Evolutionary conservation across 2,113 vertebrate species (phyloP).

Genomic region (Pipra filicauda): DNA sequence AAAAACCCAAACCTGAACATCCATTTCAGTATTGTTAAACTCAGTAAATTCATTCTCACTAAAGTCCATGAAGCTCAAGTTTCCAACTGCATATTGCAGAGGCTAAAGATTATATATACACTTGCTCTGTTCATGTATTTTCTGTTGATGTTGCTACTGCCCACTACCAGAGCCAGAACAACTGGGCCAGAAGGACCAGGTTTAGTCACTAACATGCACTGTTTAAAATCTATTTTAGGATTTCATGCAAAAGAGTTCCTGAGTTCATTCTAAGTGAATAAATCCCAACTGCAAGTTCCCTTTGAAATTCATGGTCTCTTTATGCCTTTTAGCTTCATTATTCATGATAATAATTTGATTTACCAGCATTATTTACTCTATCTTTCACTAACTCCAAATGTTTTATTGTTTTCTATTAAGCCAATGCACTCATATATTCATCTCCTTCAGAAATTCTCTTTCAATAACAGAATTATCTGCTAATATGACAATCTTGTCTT

Average conservation of each 20-base stretch:
- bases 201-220: neutral
- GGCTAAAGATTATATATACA: neutral
- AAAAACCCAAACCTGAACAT: rapidly evolving
- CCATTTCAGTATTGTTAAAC: neutral
- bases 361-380: neutral
- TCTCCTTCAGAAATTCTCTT: neutral
- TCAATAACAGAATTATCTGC: neutral
- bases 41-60: neutral
- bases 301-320: neutral
- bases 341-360: neutral
- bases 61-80: neutral
- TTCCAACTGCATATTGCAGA: neutral
- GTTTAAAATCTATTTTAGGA: neutral
- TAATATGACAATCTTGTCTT: neutral
- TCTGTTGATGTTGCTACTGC: neutral
- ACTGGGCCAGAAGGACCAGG: neutral
- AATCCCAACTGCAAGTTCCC: neutral
- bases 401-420: neutral
- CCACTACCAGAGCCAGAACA: neutral
- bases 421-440: neutral
- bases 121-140: neutral
- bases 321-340: neutral
- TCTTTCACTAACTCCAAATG: neutral
- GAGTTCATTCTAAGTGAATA: neutral
- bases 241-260: neutral